phyloP scores from a whole-genome alignment of 2,797 vertebrate genomes.

The Typhlichthys eigenmanni region DNA sequence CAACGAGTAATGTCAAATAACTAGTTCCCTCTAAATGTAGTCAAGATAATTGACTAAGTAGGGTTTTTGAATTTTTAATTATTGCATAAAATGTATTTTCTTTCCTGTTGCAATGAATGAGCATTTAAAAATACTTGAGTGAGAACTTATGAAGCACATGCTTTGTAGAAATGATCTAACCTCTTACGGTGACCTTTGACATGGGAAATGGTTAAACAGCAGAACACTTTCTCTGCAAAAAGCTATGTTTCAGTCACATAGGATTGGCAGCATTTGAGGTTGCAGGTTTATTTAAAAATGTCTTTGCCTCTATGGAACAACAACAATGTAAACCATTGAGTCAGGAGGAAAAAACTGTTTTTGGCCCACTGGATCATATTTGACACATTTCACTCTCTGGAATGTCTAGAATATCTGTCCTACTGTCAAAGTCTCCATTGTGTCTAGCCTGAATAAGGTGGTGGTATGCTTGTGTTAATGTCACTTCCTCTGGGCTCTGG shows the following conservation, averaged over 20 bases:
- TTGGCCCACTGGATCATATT: constrained; percentile 33
- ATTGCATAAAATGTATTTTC: constrained; percentile 33
- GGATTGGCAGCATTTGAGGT: constrained; percentile 12
- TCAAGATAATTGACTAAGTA: constrained; percentile 30
- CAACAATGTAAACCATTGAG: constrained; percentile 29
- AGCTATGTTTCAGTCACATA: constrained; percentile 14
- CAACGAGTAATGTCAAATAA: constrained; percentile 30
- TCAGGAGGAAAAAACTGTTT: constrained; percentile 21
- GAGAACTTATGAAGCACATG: constrained; percentile 37
- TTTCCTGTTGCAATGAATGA: constrained; percentile 23
- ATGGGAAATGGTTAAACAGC: constrained; percentile 9
- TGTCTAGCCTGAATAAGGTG: constrained; percentile 15
- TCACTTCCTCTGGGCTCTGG: constrained; percentile 55
- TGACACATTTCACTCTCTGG: constrained; percentile 16
- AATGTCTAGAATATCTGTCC: constrained; percentile 20
- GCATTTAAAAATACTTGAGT: constrained; percentile 15
- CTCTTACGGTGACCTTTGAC: constrained; percentile 4
- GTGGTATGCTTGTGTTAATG: constrained; percentile 31
- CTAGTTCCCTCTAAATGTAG: constrained; percentile 25
- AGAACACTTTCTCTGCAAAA: constrained; percentile 17
- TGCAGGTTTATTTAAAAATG: constrained; percentile 16
- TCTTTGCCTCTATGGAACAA: constrained; percentile 4
- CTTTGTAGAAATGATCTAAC: constrained; percentile 22
- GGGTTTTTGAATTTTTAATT: constrained; percentile 36
- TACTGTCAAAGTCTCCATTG: constrained; percentile 16